Base-by-base conservation (phyloP, 2,888 invertebrate genomes). In the Scrobipalpa atriplicella region DNA sequence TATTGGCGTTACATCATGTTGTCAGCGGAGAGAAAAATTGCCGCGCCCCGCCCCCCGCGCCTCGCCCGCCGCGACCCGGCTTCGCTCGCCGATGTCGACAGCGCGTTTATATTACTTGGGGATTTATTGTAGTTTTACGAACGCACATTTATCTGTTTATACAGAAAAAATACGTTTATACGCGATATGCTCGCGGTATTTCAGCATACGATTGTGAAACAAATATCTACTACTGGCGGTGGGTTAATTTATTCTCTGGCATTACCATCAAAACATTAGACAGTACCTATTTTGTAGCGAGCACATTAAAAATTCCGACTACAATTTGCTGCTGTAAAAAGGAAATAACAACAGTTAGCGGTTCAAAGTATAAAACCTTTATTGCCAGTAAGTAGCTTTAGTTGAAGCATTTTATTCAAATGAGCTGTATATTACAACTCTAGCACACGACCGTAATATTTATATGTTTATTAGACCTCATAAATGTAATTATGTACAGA, bases 1-100 rank as follows among this genome's bases (percentile, higher is more conserved):
- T 92, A 92, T 92, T 92, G 92, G 90, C 90, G 90, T 92, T 92
- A 92, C 92, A 91, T 91, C 91, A 91, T 91, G 91, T 92, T 92
- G 92, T 92, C 92, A 92, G 90, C 89, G 85, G 81, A 87, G 90
- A 92, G 92, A 92, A 91, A 92, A 92, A 92, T 91, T 91, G 90
- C 89, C 85, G 84, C 86, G 80, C 84, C 83, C 81, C 83, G 80
- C 77, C 83, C 79, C 81, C 79, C 75, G 72, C 72, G 70, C 75
- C 72, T 74, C 71, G 69, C 73, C 76, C 75, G 75, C 76, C 68
- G 72, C 73, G 76, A 71, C 78, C 78, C 78, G 77, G 80, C 81
- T 75, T 74, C 78, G 75, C 77, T 78, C 79, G 80, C 76, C 80
- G 72, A 83, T 82, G 86, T 84, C 87, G 89, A 89, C 89, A 86